phyloP scores from a whole-genome alignment of 2,888 invertebrate genomes.

The Toxonevra muliebris region DNA sequence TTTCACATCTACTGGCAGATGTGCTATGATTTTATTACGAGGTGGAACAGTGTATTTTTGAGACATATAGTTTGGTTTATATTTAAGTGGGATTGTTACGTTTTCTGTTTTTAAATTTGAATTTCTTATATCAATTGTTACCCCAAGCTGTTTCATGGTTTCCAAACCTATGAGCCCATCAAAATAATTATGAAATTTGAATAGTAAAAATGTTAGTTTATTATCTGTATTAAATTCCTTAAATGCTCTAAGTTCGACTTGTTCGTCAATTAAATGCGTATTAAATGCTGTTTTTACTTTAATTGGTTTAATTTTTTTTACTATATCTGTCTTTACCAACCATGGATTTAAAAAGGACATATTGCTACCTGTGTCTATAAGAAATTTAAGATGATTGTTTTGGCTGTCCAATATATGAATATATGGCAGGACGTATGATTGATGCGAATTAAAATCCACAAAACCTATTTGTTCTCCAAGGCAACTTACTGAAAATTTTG shows the following conservation, averaged over 20 bases:
- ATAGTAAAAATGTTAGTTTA: conserved; percentile 1
- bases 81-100: conserved; percentile 7
- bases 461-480: conserved; percentile 38
- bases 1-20: conserved; percentile 32
- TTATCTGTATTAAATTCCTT: conserved; percentile 10
- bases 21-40: conserved; percentile 24
- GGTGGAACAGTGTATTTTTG: conserved; percentile 27
- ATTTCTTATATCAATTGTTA: not conserved
- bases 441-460: conserved; percentile 35
- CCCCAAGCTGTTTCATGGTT: not conserved
- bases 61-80: conserved; percentile 30
- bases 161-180: too few relatives aligned
- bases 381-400: conserved; percentile 4
- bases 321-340: not conserved
- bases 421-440: conserved; percentile 25
- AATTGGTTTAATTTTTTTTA: conserved; percentile 8
- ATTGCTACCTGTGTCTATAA: conserved; percentile 9
- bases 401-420: conserved; percentile 20
- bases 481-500: conserved; percentile 37
- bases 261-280: not conserved
- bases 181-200: conserved; percentile 17
- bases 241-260: not conserved
- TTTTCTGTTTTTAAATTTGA: not conserved
- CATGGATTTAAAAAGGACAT: conserved; percentile 5
- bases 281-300: conserved; percentile 10